Conservation (phyloP, 2,113 vertebrate genomes). For the Euleptes europaea region DNA sequence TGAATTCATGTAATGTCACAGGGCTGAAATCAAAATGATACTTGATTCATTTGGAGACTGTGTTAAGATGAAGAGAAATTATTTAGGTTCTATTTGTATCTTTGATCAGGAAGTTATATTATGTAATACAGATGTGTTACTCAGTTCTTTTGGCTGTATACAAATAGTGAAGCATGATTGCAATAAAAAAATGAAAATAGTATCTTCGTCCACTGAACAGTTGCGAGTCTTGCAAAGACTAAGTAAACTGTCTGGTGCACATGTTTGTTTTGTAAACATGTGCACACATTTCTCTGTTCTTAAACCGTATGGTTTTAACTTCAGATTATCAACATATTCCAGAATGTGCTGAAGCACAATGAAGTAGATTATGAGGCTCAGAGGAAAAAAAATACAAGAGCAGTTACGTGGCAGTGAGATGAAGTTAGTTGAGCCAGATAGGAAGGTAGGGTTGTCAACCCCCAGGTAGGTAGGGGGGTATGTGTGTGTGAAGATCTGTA, state of each 20-base stretch:
- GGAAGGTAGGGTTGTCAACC: too few species aligned
- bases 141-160: not conserved
- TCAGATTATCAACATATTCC: not conserved
- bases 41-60: not conserved
- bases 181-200: not conserved
- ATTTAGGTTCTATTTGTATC: not conserved
- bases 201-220: not conserved
- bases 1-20: not conserved
- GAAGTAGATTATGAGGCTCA: not conserved
- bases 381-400: not conserved
- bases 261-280: too few species aligned
- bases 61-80: not conserved
- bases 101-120: slow-evolving; percentile 7
- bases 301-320: too few species aligned
- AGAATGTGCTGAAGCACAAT: not conserved
- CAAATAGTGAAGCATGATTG: not conserved
- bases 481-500: too few species aligned
- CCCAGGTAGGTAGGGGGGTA: accelerated
- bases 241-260: not conserved
- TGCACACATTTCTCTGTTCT: not conserved
- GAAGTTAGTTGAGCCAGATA: not conserved
- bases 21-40: not conserved
- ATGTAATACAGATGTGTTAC: not conserved
- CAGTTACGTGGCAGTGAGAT: not conserved
- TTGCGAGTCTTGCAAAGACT: not conserved